Percentiles rank a stretch among this genome's conserved stretches.
Evolutionary conservation across 1,140 invertebrate species (phyloP).

Genomic region (Drosophila tani): DNA sequence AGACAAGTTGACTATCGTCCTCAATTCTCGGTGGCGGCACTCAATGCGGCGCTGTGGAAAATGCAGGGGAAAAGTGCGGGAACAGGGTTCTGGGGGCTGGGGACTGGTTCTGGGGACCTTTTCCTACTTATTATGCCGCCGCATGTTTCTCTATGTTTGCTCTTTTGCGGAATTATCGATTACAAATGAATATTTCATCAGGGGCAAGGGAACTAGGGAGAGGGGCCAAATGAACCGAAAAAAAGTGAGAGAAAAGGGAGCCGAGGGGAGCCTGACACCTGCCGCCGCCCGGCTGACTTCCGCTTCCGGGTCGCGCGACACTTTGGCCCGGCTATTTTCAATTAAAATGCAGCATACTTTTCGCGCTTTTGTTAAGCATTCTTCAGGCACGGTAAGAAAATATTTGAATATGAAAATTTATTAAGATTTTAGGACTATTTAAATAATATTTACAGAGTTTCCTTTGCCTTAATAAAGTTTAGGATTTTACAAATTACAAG

Average conservation of each 20-base stretch:
- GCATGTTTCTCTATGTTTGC: conserved; percentile 58
- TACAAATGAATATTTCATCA: conserved; percentile 82
- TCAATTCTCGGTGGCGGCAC: conserved; percentile 57
- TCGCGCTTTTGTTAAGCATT: conserved; percentile 15
- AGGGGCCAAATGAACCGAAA: conserved; percentile 8
- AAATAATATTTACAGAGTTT: background rate
- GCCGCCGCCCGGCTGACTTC: conserved; percentile 38
- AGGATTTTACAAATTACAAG: background rate
- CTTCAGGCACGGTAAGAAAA: conserved; percentile 1
- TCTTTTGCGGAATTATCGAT: conserved; percentile 79
- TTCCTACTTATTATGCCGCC: conserved; percentile 75
- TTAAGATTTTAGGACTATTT: background rate
- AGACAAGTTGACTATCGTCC: conserved; percentile 77
- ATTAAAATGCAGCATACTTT: conserved; percentile 76
- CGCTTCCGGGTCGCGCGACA: conserved; percentile 60
- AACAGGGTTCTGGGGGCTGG: background rate
- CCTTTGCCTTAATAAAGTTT: background rate
- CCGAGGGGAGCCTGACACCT: conserved; percentile 27
- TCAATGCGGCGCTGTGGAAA: conserved; percentile 59
- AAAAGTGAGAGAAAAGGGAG: background rate
- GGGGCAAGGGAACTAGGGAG: conserved; percentile 29
- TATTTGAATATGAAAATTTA: background rate
- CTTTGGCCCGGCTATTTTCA: conserved; percentile 52
- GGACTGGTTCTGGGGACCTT: conserved; percentile 27
- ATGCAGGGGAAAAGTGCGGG: conserved; percentile 8